These are phyloP conservation scores for Coccyzus lansbergi DNA, from an alignment of 2,797 vertebrate species.

Conservation along the genomic window DNA sequence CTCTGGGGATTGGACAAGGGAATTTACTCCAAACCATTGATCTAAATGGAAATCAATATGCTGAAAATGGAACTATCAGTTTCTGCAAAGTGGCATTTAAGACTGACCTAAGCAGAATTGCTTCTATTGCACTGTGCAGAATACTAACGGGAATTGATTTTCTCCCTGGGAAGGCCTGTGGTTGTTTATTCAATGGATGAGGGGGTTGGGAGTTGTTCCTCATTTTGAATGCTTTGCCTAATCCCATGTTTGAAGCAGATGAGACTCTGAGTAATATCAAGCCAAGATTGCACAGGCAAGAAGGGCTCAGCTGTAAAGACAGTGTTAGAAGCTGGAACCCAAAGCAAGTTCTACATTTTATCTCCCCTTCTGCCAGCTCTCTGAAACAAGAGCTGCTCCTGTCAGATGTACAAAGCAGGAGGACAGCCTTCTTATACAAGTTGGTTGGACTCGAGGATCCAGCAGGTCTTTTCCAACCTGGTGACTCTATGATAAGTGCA, in stretches of 20 bases:
- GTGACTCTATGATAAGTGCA: too few relatives aligned
- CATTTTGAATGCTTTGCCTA: not conserved
- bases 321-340: not conserved
- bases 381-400: not conserved
- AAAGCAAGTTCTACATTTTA: not conserved
- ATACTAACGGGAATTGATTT: slow-evolving; percentile 46
- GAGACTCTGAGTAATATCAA: not conserved
- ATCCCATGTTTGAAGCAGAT: not conserved
- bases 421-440: not conserved
- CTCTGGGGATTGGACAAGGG: not conserved
- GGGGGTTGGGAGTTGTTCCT: not conserved
- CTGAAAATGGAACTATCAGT: slow-evolving; percentile 6
- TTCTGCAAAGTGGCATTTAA: slow-evolving; percentile 23
- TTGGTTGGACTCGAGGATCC: too few relatives aligned
- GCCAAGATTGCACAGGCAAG: not conserved
- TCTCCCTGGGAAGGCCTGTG: not conserved
- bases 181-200: not conserved
- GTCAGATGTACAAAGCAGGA: not conserved
- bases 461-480: too few relatives aligned
- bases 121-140: not conserved
- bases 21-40: not conserved
- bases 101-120: slow-evolving; percentile 10
- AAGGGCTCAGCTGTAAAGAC: not conserved
- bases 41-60: not conserved
- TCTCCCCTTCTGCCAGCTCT: not conserved